Evolutionary conservation across 2,797 vertebrate species (phyloP), one percentile per base, ranked within the genome.

Genomic region (Cephalopachus bancanus): DNA sequence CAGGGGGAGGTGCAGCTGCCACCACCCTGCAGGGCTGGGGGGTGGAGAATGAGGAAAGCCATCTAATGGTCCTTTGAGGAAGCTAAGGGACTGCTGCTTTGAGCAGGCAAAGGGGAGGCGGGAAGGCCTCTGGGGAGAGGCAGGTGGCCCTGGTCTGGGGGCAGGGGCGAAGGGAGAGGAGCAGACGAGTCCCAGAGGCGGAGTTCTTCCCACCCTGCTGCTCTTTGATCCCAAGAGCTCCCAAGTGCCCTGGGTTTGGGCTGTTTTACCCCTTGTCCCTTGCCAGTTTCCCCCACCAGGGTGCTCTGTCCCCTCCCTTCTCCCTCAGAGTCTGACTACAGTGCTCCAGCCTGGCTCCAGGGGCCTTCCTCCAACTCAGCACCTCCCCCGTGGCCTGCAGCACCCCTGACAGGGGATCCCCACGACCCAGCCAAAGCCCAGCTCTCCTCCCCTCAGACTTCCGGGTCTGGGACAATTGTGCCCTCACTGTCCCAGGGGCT

Each of bases 71-170:
- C 72, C 7, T 3, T 30, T 7, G 0, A 30, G 62, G 53, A 81
- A 37, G n/a, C 22, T 20, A 20, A 53, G 6, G 37, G 55, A 62
- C 49, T 53, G 4, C 11, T 30, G 49, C 26, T 14, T 33, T 10
- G 80, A n/a, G 71, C 9, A 14, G 60, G 14, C 10, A 28, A 19
- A 67, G 26, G 8, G 15, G n/a, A 12, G 64, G 64, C 26, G 1
- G 30, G 24, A 67, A n/a, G n/a, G 24, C 84, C 12, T 51, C 60
- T 30, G 10, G 49, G 67, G 44, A 26, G 97, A 97, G 98, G 96
- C 90, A 26, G 87, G 59, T 0, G 94, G 96, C 96, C 96, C 96
- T 64, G 60, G 95, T 10, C 53, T 91, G 26, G 55, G 90, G 67
- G 69, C 10, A 5, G 37, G 26, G 26, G 65, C 6, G 30, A 57